Evolutionary conservation across 2,888 invertebrate species (phyloP).

Genomic region (Eumerus sabulonum): DNA sequence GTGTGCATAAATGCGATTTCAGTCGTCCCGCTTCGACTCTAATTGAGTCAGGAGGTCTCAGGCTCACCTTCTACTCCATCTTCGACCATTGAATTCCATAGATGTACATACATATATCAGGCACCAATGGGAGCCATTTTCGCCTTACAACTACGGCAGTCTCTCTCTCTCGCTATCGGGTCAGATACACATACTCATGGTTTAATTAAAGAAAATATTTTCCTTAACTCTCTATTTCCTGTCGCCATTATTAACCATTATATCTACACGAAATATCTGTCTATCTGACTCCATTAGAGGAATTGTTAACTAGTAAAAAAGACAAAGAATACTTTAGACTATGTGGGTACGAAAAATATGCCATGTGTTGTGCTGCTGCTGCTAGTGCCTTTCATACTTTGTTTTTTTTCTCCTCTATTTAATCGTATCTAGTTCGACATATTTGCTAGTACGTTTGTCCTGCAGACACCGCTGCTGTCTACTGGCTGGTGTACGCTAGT

Average conservation of each 20-base stretch:
- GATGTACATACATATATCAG: conserved; percentile 3
- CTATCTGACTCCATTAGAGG: conserved; percentile 63
- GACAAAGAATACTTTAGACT: conserved; percentile 44
- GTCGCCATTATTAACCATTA: conserved; percentile 64
- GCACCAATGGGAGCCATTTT: no score
- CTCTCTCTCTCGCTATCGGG: not conserved
- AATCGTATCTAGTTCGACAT: conserved; percentile 9
- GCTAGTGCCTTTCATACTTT: conserved; percentile 20
- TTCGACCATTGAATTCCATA: conserved; percentile 29
- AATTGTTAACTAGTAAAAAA: conserved; percentile 38
- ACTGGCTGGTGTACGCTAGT: not conserved
- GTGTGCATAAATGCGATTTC: conserved; percentile 64
- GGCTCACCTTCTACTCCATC: conserved; percentile 15
- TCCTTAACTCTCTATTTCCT: conserved; percentile 70
- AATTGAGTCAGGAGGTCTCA: no score
- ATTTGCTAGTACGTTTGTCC: conserved; percentile 17
- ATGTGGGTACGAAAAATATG: no score
- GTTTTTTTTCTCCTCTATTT: conserved; percentile 4
- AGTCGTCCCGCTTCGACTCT: conserved; percentile 41
- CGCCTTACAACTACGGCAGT: no score
- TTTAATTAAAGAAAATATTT: conserved; percentile 72
- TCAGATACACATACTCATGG: conserved; percentile 45
- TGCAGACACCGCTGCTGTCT: conserved; percentile 24
- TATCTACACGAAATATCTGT: conserved; percentile 72
- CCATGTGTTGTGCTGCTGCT: conserved; percentile 42